Base-by-base conservation (phyloP, 2,113 vertebrate genomes). In the Heterochromis multidens region DNA sequence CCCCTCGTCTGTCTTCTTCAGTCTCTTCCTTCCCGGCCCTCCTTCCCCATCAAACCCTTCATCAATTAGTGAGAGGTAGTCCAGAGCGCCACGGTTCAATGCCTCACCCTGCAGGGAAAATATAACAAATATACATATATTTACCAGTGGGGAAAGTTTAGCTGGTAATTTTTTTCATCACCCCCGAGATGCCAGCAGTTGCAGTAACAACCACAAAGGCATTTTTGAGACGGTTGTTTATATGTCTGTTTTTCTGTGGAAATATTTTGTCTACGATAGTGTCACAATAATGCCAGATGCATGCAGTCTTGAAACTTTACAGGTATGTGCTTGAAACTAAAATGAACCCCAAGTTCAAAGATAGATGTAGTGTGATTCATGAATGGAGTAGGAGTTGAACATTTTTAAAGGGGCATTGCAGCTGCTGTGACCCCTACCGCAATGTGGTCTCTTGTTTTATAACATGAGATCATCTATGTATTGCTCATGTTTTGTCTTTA, bases 1-100 rank as follows among this genome's bases (percentile, higher is more conserved):
- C 10, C 97, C 97, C 80, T 97, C 96, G 1, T 97, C 96, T 2
- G 96, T 96, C 91, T 97, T 97, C 91, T 91, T 95, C 46, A 96
- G 92, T 79, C 95, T 95, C 83, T 95, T 97, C 40, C 96, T 96
- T 2, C 94, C 93, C 1, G 91, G 84, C 1, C 91, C 93, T 8
- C 91, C 91, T 2, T 96, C 95, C 23, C 92, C 94, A 1, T 96
- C 96, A 12, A 93, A 74, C 6, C 94, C 92, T 0, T 96, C 96
- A 13, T 96, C 96, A 82, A 95, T 93, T 29, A 96, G 85, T 35
- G 95, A 90, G 40, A 96, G 88, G 89, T 95, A 96, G 88, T 96
- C 95, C 77, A 95, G 85, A 81, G 89, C 91, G 1, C 94, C 91
- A 0, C 90, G 92, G 70, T 72, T 92, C 56, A 95, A 81, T 1